A percentile compares a stretch with the other conserved stretches of the same genome.
Conservation (phyloP, 2,113 vertebrate genomes). For the Cettia cetti region DNA sequence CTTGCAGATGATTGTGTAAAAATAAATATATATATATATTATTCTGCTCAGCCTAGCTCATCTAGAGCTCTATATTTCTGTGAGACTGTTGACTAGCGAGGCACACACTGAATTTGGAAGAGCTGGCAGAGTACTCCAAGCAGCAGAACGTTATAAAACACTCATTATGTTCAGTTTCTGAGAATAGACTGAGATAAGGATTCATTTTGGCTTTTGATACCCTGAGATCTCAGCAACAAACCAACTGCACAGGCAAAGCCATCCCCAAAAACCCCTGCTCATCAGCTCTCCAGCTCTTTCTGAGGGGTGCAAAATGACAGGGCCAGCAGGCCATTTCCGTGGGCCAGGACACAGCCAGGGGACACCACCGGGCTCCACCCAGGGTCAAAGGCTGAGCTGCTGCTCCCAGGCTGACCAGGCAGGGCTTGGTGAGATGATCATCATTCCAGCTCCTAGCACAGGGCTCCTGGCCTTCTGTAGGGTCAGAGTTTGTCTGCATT, state of each 20-base stretch:
- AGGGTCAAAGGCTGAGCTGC: not conserved
- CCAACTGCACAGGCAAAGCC: not conserved
- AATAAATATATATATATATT: not conserved
- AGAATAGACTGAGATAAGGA: accelerated
- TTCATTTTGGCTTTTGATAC: not conserved
- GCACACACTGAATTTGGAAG: not conserved
- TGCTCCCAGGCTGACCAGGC: accelerated
- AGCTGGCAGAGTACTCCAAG: not conserved
- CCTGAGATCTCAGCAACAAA: not conserved
- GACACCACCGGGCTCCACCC: accelerated
- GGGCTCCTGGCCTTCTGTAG: not conserved
- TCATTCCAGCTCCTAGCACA: not conserved
- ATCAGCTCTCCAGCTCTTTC: not conserved
- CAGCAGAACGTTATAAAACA: not conserved
- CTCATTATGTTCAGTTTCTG: not conserved
- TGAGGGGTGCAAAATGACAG: accelerated
- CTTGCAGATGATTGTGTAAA: accelerated
- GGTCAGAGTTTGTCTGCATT: not conserved
- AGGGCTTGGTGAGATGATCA: not conserved
- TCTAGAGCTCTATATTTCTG: not conserved
- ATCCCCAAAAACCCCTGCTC: accelerated
- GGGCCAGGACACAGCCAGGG: accelerated
- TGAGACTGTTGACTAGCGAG: not conserved
- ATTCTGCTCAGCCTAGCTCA: not conserved
- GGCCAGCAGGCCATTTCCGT: accelerated